Evolutionary conservation across 2,113 vertebrate species (phyloP).

Genomic region (Oenanthe melanoleuca): DNA sequence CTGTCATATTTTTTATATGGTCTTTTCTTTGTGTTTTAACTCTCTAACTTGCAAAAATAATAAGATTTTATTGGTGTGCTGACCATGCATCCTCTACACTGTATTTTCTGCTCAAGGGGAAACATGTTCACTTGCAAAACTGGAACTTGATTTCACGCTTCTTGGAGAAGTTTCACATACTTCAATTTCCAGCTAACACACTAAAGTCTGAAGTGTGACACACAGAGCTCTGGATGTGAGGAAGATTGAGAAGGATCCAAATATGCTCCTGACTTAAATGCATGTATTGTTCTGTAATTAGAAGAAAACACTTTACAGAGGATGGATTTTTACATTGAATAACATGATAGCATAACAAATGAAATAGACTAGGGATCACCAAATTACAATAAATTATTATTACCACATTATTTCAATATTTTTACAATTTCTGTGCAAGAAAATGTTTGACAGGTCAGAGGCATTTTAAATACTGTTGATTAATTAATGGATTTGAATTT

Average conservation of each 20-base stretch:
- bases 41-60: background rate
- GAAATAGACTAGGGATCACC: rapidly evolving
- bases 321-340: background rate
- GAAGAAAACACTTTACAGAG: background rate
- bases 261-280: background rate
- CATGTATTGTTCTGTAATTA: background rate
- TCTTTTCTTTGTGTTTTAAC: background rate
- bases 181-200: slow-evolving; percentile 7
- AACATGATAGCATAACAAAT: background rate
- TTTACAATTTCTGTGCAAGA: background rate
- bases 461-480: background rate
- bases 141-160: slow-evolving; percentile 58
- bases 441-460: background rate
- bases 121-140: slow-evolving; percentile 58
- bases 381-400: background rate
- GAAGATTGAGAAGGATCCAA: background rate
- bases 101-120: slow-evolving; percentile 34
- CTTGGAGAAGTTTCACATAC: slow-evolving; percentile 27
- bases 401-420: background rate
- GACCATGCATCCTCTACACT: background rate
- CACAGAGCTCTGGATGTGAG: background rate
- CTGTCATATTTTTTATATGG: background rate
- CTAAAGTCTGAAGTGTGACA: slow-evolving; percentile 10
- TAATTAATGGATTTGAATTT: background rate
- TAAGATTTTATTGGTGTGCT: slow-evolving; percentile 7